phyloP scores from a whole-genome alignment of 1,140 invertebrate genomes.

The Meloidogyne floridensis region DNA sequence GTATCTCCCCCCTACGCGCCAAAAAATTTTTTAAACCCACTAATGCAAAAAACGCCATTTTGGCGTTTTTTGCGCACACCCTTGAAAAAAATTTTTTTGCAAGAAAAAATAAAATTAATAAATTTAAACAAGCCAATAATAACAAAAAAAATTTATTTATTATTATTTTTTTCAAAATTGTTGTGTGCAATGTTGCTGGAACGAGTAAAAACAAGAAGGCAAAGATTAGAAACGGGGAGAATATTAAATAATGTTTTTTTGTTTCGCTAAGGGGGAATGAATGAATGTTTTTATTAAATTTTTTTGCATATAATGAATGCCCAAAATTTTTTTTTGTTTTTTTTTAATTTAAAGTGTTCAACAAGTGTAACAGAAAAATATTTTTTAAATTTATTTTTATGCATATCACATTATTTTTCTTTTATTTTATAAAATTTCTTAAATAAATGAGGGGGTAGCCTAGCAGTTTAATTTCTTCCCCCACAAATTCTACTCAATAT shows the following conservation, averaged over 20 bases:
- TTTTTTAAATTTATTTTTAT: background rate
- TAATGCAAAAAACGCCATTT: too few relatives aligned
- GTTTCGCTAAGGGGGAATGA: background rate
- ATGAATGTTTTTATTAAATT: too few relatives aligned
- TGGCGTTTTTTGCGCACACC: too few relatives aligned
- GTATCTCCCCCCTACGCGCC: too few relatives aligned
- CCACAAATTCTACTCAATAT: too few relatives aligned
- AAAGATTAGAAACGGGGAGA: conserved; percentile 3
- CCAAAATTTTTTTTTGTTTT: conserved; percentile 2
- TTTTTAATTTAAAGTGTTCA: conserved; percentile 3
- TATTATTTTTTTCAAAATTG: background rate
- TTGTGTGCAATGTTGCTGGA: background rate
- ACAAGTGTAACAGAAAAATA: background rate
- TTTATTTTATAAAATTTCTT: conserved; percentile 1
- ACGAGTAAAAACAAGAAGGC: conserved; percentile 1
- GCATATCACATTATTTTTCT: background rate
- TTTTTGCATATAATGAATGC: background rate
- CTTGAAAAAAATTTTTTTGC: too few relatives aligned
- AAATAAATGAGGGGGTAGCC: background rate
- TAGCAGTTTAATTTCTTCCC: too few relatives aligned
- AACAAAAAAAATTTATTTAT: background rate
- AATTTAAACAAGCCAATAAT: background rate
- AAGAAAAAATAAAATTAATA: too few relatives aligned
- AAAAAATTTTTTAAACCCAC: too few relatives aligned
- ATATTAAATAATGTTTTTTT: background rate